Evolutionary conservation across 2,888 invertebrate species (phyloP), one percentile per base, ranked within the genome.

Genomic region (Adelognathus sp.): DNA sequence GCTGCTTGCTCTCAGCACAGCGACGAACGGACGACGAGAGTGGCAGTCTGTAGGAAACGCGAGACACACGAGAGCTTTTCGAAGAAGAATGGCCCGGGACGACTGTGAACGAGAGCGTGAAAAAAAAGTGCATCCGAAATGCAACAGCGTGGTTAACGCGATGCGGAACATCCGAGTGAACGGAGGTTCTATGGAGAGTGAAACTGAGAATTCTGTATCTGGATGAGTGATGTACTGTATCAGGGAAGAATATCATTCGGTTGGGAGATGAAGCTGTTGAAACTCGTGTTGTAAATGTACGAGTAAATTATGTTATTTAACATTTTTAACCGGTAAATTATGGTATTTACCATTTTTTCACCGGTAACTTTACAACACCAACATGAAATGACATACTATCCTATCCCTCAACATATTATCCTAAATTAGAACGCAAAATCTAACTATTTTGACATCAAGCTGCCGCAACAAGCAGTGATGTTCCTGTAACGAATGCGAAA

Each of bases 11-110:
- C 18, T 18, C 36, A 14, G 14, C 5, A 70, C 33, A 27, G 39
- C 9, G 18, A 54, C 21, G 50, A 31, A n/a, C 33, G 39, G 58
- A 27, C 16, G 61, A 14, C 27, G 39, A 41, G 67, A 21, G 21
- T 3, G 56, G 52, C 18, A 16, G 60, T 27, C 36, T 39, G 24
- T 56, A 56, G 67, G 76, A 76, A 79, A 79, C 50, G 70, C 50
- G 79, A 79, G 79, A 75, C 50, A 75, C 50, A 52, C 39, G 71
- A 16, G 41, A 21, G 36, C 29, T 7, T 31, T n/a, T 29, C 54
- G 27, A 54, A 39, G 36, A 29, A 60, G 24, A 24, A 50, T 1
- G 36, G 16, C 63, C 24, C 31, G 29, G 56, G 16, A 11, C 44
- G 63, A 46, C 18, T 36, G n/a, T 64, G 50, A 73, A 67, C 39